phyloP scores from a whole-genome alignment of 2,113 vertebrate species.

The Myotis brandtii region DNA sequence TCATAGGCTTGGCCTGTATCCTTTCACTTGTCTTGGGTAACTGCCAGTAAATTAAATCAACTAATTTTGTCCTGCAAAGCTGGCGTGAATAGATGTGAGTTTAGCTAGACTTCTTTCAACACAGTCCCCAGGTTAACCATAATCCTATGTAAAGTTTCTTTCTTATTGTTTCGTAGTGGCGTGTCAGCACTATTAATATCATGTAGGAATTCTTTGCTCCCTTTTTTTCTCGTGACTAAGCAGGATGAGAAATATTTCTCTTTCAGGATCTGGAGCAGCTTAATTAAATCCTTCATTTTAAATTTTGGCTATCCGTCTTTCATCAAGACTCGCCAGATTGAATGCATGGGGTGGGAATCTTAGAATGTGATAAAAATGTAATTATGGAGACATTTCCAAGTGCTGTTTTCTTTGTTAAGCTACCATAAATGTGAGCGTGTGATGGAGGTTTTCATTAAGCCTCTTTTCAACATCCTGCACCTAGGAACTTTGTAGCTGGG shows the following conservation, averaged over 20 bases:
- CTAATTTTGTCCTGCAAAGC: slow-evolving; percentile 58
- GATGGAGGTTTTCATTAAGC: neutral
- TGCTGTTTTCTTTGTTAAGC: slow-evolving; percentile 41
- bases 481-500: neutral
- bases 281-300: slow-evolving; percentile 71
- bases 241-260: slow-evolving; percentile 59
- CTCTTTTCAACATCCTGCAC: neutral
- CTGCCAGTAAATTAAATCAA: slow-evolving; percentile 59
- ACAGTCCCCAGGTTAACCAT: slow-evolving; percentile 44
- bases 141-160: slow-evolving; percentile 58
- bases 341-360: neutral
- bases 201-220: neutral
- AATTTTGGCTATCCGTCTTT: slow-evolving; percentile 45
- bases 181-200: slow-evolving; percentile 64
- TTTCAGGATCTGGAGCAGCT: slow-evolving; percentile 43
- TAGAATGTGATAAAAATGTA: slow-evolving; percentile 55
- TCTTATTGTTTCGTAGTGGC: slow-evolving; percentile 35
- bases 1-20: neutral
- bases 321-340: neutral
- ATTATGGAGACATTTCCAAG: slow-evolving; percentile 49
- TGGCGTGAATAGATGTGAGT: slow-evolving; percentile 50
- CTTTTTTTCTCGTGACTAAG: slow-evolving; percentile 31
- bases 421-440: neutral
- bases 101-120: slow-evolving; percentile 52
- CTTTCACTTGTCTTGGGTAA: slow-evolving; percentile 14